Evolutionary conservation across 92 coral and sea anemone species (phyloP).

Genomic region (Phenganax marumi): DNA sequence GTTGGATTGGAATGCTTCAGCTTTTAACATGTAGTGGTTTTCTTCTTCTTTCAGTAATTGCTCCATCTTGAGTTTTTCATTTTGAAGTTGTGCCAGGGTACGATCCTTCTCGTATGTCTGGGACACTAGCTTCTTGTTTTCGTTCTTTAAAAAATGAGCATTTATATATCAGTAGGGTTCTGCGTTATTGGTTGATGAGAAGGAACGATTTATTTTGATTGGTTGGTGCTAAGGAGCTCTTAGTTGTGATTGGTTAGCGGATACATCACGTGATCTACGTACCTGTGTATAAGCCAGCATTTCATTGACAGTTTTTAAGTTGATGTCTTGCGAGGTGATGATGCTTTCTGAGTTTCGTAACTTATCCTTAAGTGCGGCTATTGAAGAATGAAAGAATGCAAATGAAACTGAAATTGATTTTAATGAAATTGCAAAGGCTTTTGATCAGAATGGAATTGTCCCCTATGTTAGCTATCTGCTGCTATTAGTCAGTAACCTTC

Average conservation of each 20-base stretch:
- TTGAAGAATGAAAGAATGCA: background rate
- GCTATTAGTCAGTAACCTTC: constrained; percentile 55
- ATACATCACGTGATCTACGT: background rate
- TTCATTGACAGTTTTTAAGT: constrained; percentile 74
- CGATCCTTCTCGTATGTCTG: constrained; percentile 50
- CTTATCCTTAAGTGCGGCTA: constrained; percentile 68
- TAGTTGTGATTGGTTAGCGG: too few species aligned
- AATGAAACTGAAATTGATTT: background rate
- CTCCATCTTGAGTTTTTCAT: constrained; percentile 56
- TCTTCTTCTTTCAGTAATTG: constrained; percentile 54
- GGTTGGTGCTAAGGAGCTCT: background rate
- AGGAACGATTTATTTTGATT: background rate
- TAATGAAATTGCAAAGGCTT: background rate
- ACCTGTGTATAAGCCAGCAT: constrained; percentile 77
- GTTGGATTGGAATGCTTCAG: constrained; percentile 58
- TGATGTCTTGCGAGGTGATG: constrained; percentile 76
- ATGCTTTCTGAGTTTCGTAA: constrained; percentile 74
- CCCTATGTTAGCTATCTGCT: too few species aligned
- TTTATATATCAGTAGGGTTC: background rate
- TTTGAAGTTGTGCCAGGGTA: constrained; percentile 53
- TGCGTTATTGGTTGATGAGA: background rate
- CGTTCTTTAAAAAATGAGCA: constrained; percentile 54
- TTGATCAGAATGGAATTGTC: too few species aligned
- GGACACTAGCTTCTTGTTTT: constrained; percentile 60
- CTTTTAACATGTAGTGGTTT: constrained; percentile 49